Percentiles rank a stretch among this genome's conserved stretches.
Evolutionary conservation across 2,888 invertebrate species (phyloP).

Genomic region (Elysia crispata): DNA sequence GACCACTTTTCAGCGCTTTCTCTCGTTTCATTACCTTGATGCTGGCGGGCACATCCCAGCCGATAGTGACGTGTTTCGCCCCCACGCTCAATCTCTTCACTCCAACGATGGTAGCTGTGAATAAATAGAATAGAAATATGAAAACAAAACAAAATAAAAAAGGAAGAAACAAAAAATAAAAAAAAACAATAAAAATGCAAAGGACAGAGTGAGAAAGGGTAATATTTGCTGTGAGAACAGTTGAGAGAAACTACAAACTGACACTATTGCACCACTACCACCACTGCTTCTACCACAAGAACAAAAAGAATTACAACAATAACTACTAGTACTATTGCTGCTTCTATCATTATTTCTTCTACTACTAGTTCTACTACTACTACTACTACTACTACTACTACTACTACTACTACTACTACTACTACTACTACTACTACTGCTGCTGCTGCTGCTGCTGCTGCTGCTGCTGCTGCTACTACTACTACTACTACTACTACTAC

Average conservation of each 20-base stretch:
- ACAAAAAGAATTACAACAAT: slow-evolving; percentile 10
- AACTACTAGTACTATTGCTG: slow-evolving; percentile 3
- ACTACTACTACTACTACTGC: slow-evolving; percentile 20
- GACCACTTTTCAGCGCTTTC: too few species aligned
- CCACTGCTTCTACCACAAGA: neutral
- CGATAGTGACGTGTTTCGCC: slow-evolving; percentile 88
- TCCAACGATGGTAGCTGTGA: slow-evolving; percentile 84
- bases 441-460: neutral
- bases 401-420: slow-evolving; percentile 41
- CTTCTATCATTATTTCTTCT: neutral
- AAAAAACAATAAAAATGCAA: too few species aligned
- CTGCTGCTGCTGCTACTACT: slow-evolving; percentile 25
- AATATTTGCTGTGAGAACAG: too few species aligned
- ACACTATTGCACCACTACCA: neutral
- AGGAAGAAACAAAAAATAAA: too few species aligned
- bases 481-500: slow-evolving; percentile 16
- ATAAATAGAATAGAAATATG: neutral
- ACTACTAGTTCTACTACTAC: slow-evolving; percentile 25
- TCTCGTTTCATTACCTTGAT: slow-evolving; percentile 42
- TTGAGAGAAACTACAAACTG: too few species aligned
- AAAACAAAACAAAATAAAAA: too few species aligned
- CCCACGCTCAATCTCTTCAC: slow-evolving; percentile 87
- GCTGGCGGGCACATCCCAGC: slow-evolving; percentile 90
- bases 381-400: slow-evolving; percentile 40
- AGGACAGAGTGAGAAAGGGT: too few species aligned